Evolutionary conservation across 2,888 invertebrate species (phyloP), one percentile per base, ranked within the genome.

Genomic region (Scaptomyza parva): DNA sequence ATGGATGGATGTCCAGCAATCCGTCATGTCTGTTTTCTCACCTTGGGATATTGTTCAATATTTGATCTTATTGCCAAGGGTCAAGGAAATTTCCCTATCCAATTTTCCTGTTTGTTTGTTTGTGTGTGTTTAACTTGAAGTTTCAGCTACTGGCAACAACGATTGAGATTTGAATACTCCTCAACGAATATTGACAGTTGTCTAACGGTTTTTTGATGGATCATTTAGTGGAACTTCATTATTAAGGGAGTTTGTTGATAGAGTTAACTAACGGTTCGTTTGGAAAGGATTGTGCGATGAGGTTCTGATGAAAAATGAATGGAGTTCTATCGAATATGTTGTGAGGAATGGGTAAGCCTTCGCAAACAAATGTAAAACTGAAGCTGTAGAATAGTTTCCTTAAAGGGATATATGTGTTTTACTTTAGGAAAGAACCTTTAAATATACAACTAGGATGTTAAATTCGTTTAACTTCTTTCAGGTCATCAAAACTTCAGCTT

Each of bases 41-140:
- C 57, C 70, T 50, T 30, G 52, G 67, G 68, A 86, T n/a, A n/a
- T 83, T 83, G 88, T 83, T 70, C 88, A 83, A 83, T 83, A 87
- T 83, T 82, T 86, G 82, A 43, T 73, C 41, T 73, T 68, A 68
- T 73, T 72, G 68, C 54, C 54, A 44, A 22, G 43, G 24, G 39
- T 37, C 50, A 41, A 41, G 30, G 30, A 58, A 48, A 62, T 41
- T 58, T 51, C 44, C 33, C 51, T 45, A 8, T 3, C 39, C 43
- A 52, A 37, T 55, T 51, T 50, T 63, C 64, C 70, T 78, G 60
- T 61, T 47, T 50, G 63, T 41, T 48, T 48, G 47, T 48, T 14
- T 22, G 20, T 50, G 63, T 41, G 33, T 48, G 47, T 48, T 14
- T 22, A 33, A 14, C 37, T 51, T 40, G 33, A 48, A 65, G 62